Evolutionary conservation across 2,113 vertebrate species (phyloP), one percentile per base, ranked within the genome.

Genomic region (Sardina pilchardus): DNA sequence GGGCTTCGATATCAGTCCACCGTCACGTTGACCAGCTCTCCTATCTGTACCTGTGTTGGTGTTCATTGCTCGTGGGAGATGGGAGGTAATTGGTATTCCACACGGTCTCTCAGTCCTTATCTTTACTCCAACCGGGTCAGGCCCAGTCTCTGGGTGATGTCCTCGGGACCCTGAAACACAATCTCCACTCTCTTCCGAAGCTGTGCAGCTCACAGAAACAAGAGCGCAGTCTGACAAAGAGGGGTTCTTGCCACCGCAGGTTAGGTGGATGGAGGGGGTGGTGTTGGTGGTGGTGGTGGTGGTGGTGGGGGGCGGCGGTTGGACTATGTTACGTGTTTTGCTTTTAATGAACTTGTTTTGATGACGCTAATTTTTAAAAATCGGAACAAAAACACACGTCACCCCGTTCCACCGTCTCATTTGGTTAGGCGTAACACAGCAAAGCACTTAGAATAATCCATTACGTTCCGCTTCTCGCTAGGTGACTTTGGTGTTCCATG

Each of bases 401-500:
- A 1, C 34, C 71, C 63, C 9, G 4, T 9, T 71, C 14, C 26
- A 12, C 26, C 34, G 63, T 26, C 30, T 71, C 7, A 10, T 59
- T 59, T 24, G 53, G 53, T 59, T 59, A 59, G 19, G 53, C 4
- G 21, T 59, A 21, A 59, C 21, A 59, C 53, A 59, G 53, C 63
- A 26, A 71, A 71, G 63, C 63, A 71, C 30, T 71, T 71, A 71
- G 34, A 71, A 34, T 71, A 26, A 71, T 78, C 71, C 71, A 78
- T 17, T 78, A 78, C 17, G 71, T 36, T 78, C 12, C 71, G 71
- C 71, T 78, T 36, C 71, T 78, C 19, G 34, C 26, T 34, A 78
- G 71, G 71, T 78, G 26, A 78, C 71, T 78, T 2, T 78, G 71
- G 26, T 36, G 34, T 78, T 78, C 26, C 34, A 71, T 78, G 71